Evolutionary conservation across 2,888 invertebrate genomes (phyloP), one percentile per base, ranked within the genome.

Genomic region (Drosophila affinis): DNA sequence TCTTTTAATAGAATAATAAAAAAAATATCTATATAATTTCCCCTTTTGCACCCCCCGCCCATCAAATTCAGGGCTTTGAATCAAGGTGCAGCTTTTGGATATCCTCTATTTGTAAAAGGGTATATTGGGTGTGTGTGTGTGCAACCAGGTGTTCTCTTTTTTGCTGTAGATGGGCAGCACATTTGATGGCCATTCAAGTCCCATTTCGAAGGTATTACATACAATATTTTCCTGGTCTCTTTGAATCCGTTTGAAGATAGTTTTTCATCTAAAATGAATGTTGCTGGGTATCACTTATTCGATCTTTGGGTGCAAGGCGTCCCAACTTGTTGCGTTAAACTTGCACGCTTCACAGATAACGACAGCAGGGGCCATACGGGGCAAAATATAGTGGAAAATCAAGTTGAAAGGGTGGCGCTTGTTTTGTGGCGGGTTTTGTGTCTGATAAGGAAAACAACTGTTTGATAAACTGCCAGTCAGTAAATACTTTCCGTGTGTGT

Each of bases 21-120:
- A 32, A 34, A 24, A 55, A 27, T 49, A 69, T 29, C 2, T 49
- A 69, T 24, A 24, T 5, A 24, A 24, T 24, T 24, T 5, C 4
- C 24, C 70, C 65, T 58, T 57, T 67, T 70, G 65, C 70, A 51
- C 57, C 45, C 39, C 12, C 14, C 5, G 56, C 0, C 65, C 58
- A 51, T 49, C 49, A 45, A 51, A 70, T 67, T 58, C 65, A 70
- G 21, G 34, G 65, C 49, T 9, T 55, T 49, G 29, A 18, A 69
- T 45, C 44, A 69, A 69, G 65, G 24, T 44, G 18, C 32, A 45
- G 48, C 29, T 9, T 9, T 53, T 18, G 24, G 17, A 12, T 39
- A 12, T 14, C 39, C 21, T 47, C n/a, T 69, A 49, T 49, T 55
- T 65, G 44, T 49, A 6, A 6, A 39, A 14, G 39, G 39, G 39